phyloP scores from a whole-genome alignment of 1,140 invertebrate genomes.

The Drosophila sechellia region DNA sequence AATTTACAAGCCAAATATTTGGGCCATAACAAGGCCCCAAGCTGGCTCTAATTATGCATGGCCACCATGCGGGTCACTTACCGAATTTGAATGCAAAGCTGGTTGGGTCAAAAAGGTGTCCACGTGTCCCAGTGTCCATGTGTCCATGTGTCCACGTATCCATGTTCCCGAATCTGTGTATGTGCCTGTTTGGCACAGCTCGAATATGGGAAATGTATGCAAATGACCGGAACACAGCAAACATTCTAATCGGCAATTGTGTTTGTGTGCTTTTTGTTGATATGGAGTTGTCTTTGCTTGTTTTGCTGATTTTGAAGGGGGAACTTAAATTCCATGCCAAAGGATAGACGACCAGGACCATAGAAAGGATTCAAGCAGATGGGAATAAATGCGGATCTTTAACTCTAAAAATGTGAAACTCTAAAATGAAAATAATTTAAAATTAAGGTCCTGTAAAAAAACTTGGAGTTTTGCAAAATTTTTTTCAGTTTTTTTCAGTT shows the following conservation, averaged over 20 bases:
- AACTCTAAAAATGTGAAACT: too few relatives aligned
- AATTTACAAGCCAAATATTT: constrained; percentile 52
- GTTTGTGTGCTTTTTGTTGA: constrained; percentile 26
- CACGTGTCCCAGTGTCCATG: constrained; percentile 54
- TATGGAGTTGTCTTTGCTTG: constrained; percentile 17
- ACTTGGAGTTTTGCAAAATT: too few relatives aligned
- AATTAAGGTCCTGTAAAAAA: too few relatives aligned
- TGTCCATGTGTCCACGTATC: constrained; percentile 13
- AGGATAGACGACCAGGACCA: constrained; percentile 1
- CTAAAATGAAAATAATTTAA: too few relatives aligned
- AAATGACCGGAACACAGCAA: constrained; percentile 43
- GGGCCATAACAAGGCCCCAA: constrained; percentile 36
- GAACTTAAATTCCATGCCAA: constrained; percentile 21
- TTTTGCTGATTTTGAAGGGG: constrained; percentile 15
- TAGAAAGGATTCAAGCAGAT: neutral
- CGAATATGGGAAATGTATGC: constrained; percentile 28
- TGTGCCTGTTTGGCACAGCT: neutral
- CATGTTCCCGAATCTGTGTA: constrained; percentile 2
- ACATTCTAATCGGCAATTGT: constrained; percentile 55
- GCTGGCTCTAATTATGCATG: constrained; percentile 53
- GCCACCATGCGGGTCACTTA: constrained; percentile 57
- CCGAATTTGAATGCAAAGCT: constrained; percentile 56
- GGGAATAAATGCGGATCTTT: too few relatives aligned
- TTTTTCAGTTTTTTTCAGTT: too few relatives aligned
- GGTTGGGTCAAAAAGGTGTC: constrained; percentile 40